phyloP scores from a whole-genome alignment of 2,888 invertebrate genomes.

The Labia minor region DNA sequence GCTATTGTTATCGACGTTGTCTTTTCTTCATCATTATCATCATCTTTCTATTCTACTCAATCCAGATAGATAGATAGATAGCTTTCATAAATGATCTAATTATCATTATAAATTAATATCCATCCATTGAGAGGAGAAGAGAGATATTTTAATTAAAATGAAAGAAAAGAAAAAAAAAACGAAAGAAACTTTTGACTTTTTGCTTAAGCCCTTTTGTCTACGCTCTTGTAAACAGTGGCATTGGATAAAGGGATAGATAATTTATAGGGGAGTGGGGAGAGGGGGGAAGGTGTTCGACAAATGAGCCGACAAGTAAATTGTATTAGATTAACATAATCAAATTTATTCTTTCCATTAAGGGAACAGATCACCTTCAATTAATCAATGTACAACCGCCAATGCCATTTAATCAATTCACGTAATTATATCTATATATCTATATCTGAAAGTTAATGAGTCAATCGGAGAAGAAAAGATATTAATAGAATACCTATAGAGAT shows the following conservation, averaged over 20 bases:
- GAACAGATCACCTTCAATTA: neutral
- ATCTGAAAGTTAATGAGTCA: neutral
- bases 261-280: no score
- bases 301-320: neutral
- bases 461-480: neutral
- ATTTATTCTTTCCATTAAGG: constrained; percentile 1
- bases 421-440: neutral
- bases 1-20: neutral
- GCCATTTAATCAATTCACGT: neutral
- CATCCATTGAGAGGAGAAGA: neutral
- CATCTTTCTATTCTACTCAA: no score
- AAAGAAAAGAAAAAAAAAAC: no score
- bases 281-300: no score
- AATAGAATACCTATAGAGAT: neutral
- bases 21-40: neutral
- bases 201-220: neutral
- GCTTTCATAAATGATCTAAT: constrained; percentile 8
- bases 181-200: no score
- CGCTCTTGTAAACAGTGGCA: constrained; percentile 13
- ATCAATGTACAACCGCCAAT: neutral
- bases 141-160: neutral
- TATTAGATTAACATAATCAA: neutral
- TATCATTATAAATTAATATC: constrained; percentile 1
- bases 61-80: no score
- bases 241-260: no score